Percentiles rank a stretch among this genome's conserved stretches.
Conservation (phyloP, 2,113 vertebrate species). For the Atractosteus spatula region DNA sequence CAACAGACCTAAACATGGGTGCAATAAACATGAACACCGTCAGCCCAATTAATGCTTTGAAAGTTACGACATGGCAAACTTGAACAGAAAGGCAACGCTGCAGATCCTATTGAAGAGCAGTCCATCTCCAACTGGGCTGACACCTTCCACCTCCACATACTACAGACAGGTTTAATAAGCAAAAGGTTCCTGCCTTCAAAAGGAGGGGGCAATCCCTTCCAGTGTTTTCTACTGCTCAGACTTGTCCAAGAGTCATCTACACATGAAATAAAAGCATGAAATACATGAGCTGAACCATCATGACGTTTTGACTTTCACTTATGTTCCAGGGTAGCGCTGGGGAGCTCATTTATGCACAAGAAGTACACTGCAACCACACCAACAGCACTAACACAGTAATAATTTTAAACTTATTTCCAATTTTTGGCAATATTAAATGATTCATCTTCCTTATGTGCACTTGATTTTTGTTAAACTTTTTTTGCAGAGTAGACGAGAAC, state of each 20-base stretch:
- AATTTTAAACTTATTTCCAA: too few relatives aligned
- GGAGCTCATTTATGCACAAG: neutral
- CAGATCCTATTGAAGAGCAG: neutral
- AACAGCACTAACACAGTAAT: too few relatives aligned
- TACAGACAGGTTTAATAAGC: slow-evolving; percentile 80
- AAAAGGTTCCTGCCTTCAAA: slow-evolving; percentile 84
- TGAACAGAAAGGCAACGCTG: too few relatives aligned
- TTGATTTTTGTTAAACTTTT: too few relatives aligned
- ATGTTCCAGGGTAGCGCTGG: neutral
- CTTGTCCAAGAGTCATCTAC: slow-evolving; percentile 85
- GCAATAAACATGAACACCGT: too few relatives aligned
- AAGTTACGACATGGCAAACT: too few relatives aligned
- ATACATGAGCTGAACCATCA: slow-evolving; percentile 77
- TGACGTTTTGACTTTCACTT: slow-evolving; percentile 52
- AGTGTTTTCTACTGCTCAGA: slow-evolving; percentile 81
- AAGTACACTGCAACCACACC: too few relatives aligned
- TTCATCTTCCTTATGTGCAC: too few relatives aligned
- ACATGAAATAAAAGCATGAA: slow-evolving; percentile 84
- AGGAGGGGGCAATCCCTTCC: slow-evolving; percentile 82
- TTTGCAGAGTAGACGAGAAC: too few relatives aligned
- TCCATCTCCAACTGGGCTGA: neutral
- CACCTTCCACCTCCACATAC: slow-evolving; percentile 71
- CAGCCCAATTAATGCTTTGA: too few relatives aligned
- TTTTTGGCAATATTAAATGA: too few relatives aligned
- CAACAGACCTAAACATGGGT: too few relatives aligned